Evolutionary conservation across 2,113 vertebrate species (phyloP).

Genomic region (Podocnemis expansa): DNA sequence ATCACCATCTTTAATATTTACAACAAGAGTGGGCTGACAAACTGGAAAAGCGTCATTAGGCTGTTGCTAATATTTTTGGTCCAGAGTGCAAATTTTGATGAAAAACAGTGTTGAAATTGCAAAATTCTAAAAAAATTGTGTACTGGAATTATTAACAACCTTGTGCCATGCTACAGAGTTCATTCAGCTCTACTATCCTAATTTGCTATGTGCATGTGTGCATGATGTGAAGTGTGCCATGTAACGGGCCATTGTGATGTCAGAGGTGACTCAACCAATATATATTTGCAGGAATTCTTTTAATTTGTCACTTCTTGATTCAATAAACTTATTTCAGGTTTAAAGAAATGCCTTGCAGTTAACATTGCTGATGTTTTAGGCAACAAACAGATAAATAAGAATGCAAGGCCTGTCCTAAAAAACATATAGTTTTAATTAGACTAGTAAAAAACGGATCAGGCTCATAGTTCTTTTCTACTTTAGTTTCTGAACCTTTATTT

Average conservation of each 20-base stretch:
- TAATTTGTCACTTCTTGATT: neutral
- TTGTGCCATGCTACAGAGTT: neutral
- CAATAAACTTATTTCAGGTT: neutral
- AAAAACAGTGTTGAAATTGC: neutral
- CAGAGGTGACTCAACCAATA: no score
- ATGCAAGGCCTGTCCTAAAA: neutral
- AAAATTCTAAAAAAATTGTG: neutral
- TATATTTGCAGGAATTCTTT: fast-evolving
- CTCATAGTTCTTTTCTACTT: neutral
- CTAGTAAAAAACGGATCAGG: neutral
- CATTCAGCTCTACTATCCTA: no score
- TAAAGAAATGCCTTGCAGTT: fast-evolving
- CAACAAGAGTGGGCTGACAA: neutral
- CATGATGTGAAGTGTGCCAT: no score
- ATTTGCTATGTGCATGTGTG: no score
- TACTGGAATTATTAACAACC: neutral
- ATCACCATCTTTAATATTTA: neutral
- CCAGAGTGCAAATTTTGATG: neutral
- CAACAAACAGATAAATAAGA: no score
- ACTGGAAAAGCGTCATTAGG: fast-evolving
- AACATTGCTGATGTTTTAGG: no score
- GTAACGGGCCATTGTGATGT: no score
- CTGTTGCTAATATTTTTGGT: fast-evolving
- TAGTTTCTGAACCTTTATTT: neutral
- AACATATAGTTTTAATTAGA: no score